Conservation (phyloP, 2,888 invertebrate species). For the Octonoba sinensis region DNA sequence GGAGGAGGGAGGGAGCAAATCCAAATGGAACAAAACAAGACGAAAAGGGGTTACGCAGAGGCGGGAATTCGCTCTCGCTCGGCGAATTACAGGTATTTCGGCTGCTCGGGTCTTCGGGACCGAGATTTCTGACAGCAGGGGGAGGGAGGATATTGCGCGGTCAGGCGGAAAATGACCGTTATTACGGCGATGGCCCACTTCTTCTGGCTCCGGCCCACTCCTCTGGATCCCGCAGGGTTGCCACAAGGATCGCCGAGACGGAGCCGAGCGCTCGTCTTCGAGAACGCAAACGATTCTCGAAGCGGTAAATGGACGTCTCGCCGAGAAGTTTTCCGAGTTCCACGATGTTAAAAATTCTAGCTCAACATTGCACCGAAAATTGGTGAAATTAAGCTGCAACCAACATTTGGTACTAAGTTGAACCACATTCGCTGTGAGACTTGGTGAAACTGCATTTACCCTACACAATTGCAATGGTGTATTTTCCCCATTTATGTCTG, state of each 20-base stretch:
- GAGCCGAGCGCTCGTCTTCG: not conserved
- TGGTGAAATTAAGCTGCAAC: too few relatives aligned
- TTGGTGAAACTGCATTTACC: too few relatives aligned
- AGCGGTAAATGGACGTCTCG: too few relatives aligned
- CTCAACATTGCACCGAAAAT: too few relatives aligned
- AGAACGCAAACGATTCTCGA: too few relatives aligned
- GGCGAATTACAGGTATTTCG: constrained; percentile 54
- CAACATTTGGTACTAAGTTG: too few relatives aligned
- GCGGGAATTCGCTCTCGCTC: constrained; percentile 31
- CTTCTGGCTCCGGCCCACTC: constrained; percentile 52
- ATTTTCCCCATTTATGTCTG: too few relatives aligned
- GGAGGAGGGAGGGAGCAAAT: not conserved
- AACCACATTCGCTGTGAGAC: too few relatives aligned
- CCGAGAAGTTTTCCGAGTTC: too few relatives aligned
- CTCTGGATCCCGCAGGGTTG: constrained; percentile 29
- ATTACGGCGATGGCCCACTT: constrained; percentile 58
- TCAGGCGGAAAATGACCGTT: constrained; percentile 64
- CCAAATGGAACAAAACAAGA: not conserved
- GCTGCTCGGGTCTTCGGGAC: constrained; percentile 6
- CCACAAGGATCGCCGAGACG: constrained; percentile 9
- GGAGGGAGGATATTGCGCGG: constrained; percentile 36
- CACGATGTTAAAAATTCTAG: too few relatives aligned
- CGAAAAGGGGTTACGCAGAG: constrained; percentile 48
- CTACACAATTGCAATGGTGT: too few relatives aligned
- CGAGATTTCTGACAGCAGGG: constrained; percentile 8